These are phyloP conservation scores for Hybos culiciformis DNA, from an alignment of 2,888 invertebrate genomes.

Conservation along the genomic window DNA sequence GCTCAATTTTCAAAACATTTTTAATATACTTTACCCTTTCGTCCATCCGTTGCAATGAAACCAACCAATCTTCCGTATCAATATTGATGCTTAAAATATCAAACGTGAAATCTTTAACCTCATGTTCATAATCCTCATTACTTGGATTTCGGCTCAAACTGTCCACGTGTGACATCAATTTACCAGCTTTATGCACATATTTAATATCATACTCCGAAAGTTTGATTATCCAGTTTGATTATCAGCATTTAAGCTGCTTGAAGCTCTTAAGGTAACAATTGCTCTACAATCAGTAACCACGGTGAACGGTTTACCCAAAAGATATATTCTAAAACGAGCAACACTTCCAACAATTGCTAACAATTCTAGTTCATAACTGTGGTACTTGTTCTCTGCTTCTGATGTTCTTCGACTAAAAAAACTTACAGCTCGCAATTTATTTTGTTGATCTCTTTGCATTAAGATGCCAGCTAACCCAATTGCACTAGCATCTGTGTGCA, in stretches of 20 bases:
- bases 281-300: slow-evolving; percentile 6
- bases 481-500: too few relatives aligned
- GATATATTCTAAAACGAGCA: background rate
- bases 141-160: too few relatives aligned
- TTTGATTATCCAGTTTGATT: slow-evolving; percentile 5
- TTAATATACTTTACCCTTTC: too few relatives aligned
- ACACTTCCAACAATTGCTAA: slow-evolving; percentile 4
- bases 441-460: background rate
- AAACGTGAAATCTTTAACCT: too few relatives aligned
- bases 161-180: slow-evolving; percentile 8
- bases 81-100: too few relatives aligned
- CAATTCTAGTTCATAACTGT: slow-evolving; percentile 4
- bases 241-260: background rate
- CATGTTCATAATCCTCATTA: too few relatives aligned
- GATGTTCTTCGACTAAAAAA: slow-evolving; percentile 4
- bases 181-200: slow-evolving; percentile 7
- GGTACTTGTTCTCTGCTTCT: background rate
- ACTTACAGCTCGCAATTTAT: background rate
- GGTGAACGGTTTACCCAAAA: background rate
- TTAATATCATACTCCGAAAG: slow-evolving; percentile 11
- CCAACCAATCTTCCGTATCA: too few relatives aligned
- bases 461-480: background rate
- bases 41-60: too few relatives aligned
- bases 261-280: slow-evolving; percentile 8
- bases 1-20: too few relatives aligned